Conservation (phyloP, 2,797 vertebrate species). For the Paguma larvata region DNA sequence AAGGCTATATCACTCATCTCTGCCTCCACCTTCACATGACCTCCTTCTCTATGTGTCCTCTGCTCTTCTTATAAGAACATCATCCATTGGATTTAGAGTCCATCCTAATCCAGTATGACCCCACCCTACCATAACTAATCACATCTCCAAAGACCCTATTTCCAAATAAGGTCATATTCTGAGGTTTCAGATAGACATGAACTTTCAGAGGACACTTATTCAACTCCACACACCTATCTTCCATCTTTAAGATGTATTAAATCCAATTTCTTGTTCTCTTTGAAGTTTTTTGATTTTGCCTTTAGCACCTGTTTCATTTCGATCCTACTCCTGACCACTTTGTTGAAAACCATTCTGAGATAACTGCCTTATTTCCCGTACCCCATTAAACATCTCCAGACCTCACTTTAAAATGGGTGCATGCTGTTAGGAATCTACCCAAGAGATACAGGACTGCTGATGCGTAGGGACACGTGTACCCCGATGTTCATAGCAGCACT, state of each 20-base stretch:
- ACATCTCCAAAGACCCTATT: neutral
- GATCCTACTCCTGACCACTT: neutral
- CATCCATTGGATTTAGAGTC: neutral
- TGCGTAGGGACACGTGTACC: too few species aligned
- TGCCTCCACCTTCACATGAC: neutral
- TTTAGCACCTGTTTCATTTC: neutral
- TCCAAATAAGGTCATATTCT: conserved; percentile 28
- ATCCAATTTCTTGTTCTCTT: neutral
- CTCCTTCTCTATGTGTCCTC: neutral
- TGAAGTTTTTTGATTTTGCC: neutral
- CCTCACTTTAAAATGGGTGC: neutral
- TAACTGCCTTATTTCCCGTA: neutral
- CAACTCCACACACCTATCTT: neutral
- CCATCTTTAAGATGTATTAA: neutral
- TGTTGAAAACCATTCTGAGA: neutral
- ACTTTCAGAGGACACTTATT: neutral
- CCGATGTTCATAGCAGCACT: too few species aligned
- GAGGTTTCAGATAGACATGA: neutral
- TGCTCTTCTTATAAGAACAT: neutral
- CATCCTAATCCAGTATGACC: neutral
- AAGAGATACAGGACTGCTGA: too few species aligned
- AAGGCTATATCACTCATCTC: neutral
- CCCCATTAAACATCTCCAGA: neutral
- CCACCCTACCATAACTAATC: neutral
- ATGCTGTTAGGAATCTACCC: neutral